Evolutionary conservation across 2,113 vertebrate species (phyloP).

Genomic region (Barbus barbus): DNA sequence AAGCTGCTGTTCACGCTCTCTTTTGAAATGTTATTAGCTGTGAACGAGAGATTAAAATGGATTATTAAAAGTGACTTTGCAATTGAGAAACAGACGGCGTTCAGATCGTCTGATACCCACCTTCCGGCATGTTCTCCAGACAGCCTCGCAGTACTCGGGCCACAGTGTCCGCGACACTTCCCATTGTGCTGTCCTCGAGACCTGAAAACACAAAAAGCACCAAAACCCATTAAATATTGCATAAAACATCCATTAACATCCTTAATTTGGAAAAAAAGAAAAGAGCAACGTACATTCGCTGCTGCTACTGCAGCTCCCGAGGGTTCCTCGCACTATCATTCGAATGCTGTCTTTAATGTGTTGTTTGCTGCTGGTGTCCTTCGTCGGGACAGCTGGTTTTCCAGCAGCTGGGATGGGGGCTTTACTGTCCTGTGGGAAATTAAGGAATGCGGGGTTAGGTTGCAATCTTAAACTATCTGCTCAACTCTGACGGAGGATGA

Average conservation of each 20-base stretch:
- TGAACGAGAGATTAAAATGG: slow-evolving; percentile 39
- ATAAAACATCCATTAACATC: slow-evolving; percentile 2
- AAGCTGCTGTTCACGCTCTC: slow-evolving; percentile 79
- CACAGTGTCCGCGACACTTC: slow-evolving; percentile 82
- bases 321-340: slow-evolving; percentile 86
- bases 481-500: not conserved
- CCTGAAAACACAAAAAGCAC: slow-evolving; percentile 70
- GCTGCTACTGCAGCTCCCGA: slow-evolving; percentile 87
- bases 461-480: not conserved
- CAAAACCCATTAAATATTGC: slow-evolving; percentile 11
- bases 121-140: slow-evolving; percentile 86
- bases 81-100: not conserved
- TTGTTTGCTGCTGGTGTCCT: slow-evolving; percentile 69
- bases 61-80: not conserved
- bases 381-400: slow-evolving; percentile 63
- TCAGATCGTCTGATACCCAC: slow-evolving; percentile 28
- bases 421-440: slow-evolving; percentile 72
- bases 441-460: not conserved
- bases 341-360: slow-evolving; percentile 82
- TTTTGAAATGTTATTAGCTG: slow-evolving; percentile 79
- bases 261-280: not conserved
- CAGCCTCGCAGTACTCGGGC: slow-evolving; percentile 81
- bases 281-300: slow-evolving; percentile 79
- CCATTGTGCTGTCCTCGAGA: slow-evolving; percentile 86
- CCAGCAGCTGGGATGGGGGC: slow-evolving; percentile 60